Base-by-base conservation (phyloP, 2,888 invertebrate species). In the Drosophila suboccidentalis region DNA sequence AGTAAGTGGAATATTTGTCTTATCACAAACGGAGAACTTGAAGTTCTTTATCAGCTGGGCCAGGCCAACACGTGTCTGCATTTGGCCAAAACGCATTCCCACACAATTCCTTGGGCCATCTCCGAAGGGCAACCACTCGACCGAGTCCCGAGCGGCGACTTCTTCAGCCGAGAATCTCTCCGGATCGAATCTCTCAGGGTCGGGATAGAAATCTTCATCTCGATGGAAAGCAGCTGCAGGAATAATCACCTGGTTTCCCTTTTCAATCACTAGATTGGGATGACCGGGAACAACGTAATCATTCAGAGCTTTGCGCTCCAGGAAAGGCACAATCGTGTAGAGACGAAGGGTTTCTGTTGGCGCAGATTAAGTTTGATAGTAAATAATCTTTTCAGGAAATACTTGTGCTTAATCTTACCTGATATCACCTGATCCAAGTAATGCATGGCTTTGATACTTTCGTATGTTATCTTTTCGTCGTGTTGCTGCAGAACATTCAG, bases 181-280 rank as follows among this genome's bases (percentile, higher is more conserved):
- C 0, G 95, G 95, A 65, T 94, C 93, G 61, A 95, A 95, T 17
- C 91, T 93, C 1, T 94, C 92, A 0, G 96, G 95, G 2, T 95
- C 92, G 0, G 93, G 92, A 71, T 92, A 94, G 38, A 92, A 86
- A 1, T 92, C 80, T 1, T 92, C 90, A 74, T 95, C 95, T 81
- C 93, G 93, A 60, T 95, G 95, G 75, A 94, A 93, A 0, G 94
- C 93, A 61, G 93, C 92, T 9, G 78, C 71, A 0, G 91, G 92
- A 17, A 92, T 73, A 0, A 87, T 4, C 0, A 91, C 44, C 3
- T 75, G 66, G 2, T 80, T 84, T 19, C 86, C 90, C 19, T 93
- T 93, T 36, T 94, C 93, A 58, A 95, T 94, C 0, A 93, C 86
- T 49, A 93, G 89, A 15, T 93, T 92, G 0, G 92, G 93, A 71